These are phyloP conservation scores for Diarsia rubi DNA, from an alignment of 2,888 invertebrate genomes.

Conservation along the genomic window DNA sequence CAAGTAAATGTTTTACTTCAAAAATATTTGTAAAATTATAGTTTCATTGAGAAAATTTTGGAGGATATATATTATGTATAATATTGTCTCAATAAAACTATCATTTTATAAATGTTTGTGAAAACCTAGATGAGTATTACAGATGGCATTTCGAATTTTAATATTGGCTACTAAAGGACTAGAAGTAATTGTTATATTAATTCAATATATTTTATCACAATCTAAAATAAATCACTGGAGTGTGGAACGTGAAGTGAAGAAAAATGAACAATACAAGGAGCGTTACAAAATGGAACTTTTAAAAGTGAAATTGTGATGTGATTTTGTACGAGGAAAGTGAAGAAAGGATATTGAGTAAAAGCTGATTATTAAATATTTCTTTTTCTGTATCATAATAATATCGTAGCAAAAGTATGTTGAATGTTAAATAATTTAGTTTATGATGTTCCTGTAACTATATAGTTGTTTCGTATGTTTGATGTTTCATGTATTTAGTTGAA, in stretches of 20 bases:
- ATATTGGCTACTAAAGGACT: conserved; percentile 59
- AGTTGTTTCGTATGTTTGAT: conserved; percentile 73
- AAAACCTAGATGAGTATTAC: conserved; percentile 41
- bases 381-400: conserved; percentile 62
- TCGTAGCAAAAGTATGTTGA: conserved; percentile 67
- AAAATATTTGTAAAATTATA: conserved; percentile 32
- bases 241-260: conserved; percentile 29
- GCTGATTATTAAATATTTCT: conserved; percentile 39
- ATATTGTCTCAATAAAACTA: conserved; percentile 3
- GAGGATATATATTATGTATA: background rate
- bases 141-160: conserved; percentile 50
- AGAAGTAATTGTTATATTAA: conserved; percentile 60
- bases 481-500: conserved; percentile 74
- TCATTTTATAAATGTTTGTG: conserved; percentile 30
- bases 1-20: conserved; percentile 54
- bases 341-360: conserved; percentile 32
- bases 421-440: conserved; percentile 77
- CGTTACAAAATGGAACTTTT: conserved; percentile 42
- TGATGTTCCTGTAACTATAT: conserved; percentile 84
- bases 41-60: conserved; percentile 2
- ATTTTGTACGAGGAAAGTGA: conserved; percentile 32
- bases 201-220: conserved; percentile 55
- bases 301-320: conserved; percentile 54
- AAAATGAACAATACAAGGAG: conserved; percentile 35
- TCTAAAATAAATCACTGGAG: conserved; percentile 29